Evolutionary conservation across 2,797 vertebrate species (phyloP), one percentile per base, ranked within the genome.

Genomic region (Falco cherrug): DNA sequence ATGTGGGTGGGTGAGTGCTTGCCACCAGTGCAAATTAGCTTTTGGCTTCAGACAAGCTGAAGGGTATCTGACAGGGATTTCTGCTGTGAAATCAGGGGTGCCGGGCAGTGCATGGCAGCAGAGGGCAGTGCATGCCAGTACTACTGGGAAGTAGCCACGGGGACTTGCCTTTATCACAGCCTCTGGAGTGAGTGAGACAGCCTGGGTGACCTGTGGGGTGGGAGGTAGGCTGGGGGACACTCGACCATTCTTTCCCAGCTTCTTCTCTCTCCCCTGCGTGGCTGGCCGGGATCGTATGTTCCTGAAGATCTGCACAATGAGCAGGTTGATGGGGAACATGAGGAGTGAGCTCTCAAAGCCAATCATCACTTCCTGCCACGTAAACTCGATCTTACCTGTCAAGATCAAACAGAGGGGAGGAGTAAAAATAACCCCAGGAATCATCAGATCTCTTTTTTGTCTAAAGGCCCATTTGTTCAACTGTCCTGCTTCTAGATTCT

Each of bases 251-350:
- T 98, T 99, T 59, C 97, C 98, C 3, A 96, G 95, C 70, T 98
- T 98, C 57, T 98, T 95, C 33, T 97, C 94, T 68, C 68, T 85
- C 16, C 86, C 57, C 14, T 80, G 82, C 56, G 81, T 97, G 7
- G 28, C 95, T 86, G 98, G 97, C 87, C 90, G 95, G 63, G 98
- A 97, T 8, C 97, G 97, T 71, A 97, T 93, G 75, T 99, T 99
- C 97, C 99, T 98, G 98, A 99, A 99, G 98, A 99, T 99, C 93
- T 99, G 99, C 93, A 99, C 99, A 13, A 99, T 99, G 50, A 99
- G 98, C 87, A 99, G 98, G 97, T 99, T 99, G 98, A 99, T 98
- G 94, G 99, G 99, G 95, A 99, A 99, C 99, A 99, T 99, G 77
- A 99, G 99, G 94, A 99, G 96, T 25, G 99, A 99, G 97, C 99